Percentiles rank a stretch among this genome's conserved stretches.
These are phyloP conservation scores for Hydrotaea cyrtoneurina DNA, from an alignment of 2,888 invertebrate species.

Conservation along the genomic window DNA sequence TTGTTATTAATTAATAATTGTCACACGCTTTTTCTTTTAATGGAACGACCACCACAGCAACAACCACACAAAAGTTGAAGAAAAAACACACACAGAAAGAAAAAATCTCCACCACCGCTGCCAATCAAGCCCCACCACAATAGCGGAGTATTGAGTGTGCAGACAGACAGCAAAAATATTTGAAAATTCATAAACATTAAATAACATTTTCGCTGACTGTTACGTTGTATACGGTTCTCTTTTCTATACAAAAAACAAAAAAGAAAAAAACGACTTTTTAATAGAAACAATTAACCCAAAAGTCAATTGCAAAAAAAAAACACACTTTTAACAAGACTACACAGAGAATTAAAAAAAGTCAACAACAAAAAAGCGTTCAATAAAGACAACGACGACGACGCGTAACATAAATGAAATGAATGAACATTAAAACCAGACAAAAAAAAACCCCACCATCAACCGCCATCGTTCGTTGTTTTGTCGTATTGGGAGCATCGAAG, in stretches of 20 bases:
- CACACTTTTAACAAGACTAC: background rate
- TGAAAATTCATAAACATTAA: constrained; percentile 41
- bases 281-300: constrained; percentile 71
- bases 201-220: constrained; percentile 43
- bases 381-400: background rate
- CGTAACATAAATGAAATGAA: constrained; percentile 27
- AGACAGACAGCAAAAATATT: constrained; percentile 22
- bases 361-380: constrained; percentile 34
- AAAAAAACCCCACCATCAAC: background rate
- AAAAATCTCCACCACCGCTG: constrained; percentile 23
- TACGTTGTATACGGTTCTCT: constrained; percentile 20
- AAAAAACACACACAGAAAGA: background rate
- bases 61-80: background rate
- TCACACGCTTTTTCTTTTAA: constrained; percentile 60
- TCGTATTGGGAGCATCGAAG: constrained; percentile 3
- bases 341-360: constrained; percentile 2
- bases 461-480: background rate
- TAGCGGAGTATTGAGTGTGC: background rate
- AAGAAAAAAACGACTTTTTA: constrained; percentile 67
- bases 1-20: constrained; percentile 67
- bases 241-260: too few species aligned
- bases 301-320: constrained; percentile 66
- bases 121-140: constrained; percentile 27
- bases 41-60: background rate
- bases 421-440: constrained; percentile 30